Evolutionary conservation across 2,888 invertebrate species (phyloP), one percentile per base, ranked within the genome.

Genomic region (Pterostichus madidus): DNA sequence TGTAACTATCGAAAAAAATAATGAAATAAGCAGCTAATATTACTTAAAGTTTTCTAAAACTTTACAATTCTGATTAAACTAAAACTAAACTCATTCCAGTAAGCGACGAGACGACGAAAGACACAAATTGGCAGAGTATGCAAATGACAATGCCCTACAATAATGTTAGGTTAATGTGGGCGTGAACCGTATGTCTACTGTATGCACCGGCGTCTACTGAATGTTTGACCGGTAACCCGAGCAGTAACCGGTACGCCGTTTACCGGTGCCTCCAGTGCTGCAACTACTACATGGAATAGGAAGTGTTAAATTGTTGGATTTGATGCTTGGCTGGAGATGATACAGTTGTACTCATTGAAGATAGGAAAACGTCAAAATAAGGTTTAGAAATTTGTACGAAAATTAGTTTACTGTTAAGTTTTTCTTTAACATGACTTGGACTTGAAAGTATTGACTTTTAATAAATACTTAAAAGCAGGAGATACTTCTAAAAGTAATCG

Each of bases 171-270:
- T 64, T 35, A 64, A 64, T 11, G 32, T n/a, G 64, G 32, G 35
- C 64, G 13, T 7, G 7, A 13, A 35, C 32, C 64, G n/a, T 64
- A 64, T 35, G 64, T 35, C 59, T 59, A 5, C 59, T 24, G 35
- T 64, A 64, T 64, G 35, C 35, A 13, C 13, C 35, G 49, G 39
- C 39, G 49, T 49, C 49, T 11, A n/a, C 5, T 49, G 13, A 49
- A 35, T 64, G 64, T 39, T 32, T 64, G 64, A 64, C 64, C 64
- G 64, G 64, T 64, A 64, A 64, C 64, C 32, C 64, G 64, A 64
- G 31, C 64, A 11, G 32, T 32, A 64, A 32, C 64, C 64, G 35
- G 64, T 13, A 64, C 32, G n/a, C 6, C 35, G 35, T 13, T 64
- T 35, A 32, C 64, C 64, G 64, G 64, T 64, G 32, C 7, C 5